Evolutionary conservation across 2,888 invertebrate genomes (phyloP).

Genomic region (Lissonota sp.): DNA sequence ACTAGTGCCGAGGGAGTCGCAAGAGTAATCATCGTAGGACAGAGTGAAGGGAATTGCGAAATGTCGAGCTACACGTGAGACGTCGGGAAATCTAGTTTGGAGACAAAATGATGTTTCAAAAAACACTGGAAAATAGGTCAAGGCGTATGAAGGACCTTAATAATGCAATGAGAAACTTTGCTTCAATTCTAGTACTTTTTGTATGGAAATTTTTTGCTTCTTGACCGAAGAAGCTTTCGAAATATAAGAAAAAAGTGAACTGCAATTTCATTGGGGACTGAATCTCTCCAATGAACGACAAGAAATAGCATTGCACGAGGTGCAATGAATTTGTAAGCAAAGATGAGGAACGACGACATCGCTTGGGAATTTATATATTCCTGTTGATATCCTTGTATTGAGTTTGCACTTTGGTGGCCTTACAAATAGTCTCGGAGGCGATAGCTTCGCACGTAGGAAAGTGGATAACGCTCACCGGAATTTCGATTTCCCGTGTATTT

Average conservation of each 20-base stretch:
- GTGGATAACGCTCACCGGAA: constrained; percentile 25
- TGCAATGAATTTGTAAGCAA: constrained; percentile 18
- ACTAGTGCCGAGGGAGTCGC: constrained; percentile 59
- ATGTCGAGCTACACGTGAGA: constrained; percentile 63
- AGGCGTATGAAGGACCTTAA: not conserved
- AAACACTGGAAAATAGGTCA: constrained; percentile 8
- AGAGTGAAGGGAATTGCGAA: constrained; percentile 47
- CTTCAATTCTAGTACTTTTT: not conserved
- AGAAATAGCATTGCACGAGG: constrained; percentile 6
- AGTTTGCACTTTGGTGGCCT: constrained; percentile 8
- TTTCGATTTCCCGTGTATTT: constrained; percentile 43
- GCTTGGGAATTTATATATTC: constrained; percentile 19
- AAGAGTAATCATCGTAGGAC: constrained; percentile 62
- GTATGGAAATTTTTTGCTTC: no score
- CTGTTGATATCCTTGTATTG: constrained; percentile 29
- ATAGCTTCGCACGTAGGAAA: constrained; percentile 8
- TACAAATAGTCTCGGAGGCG: constrained; percentile 5
- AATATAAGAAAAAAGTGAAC: no score
- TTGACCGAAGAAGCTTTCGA: no score
- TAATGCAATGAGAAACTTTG: no score
- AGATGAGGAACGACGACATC: not conserved
- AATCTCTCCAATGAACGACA: not conserved
- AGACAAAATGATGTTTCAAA: constrained; percentile 19
- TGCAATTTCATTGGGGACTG: no score
- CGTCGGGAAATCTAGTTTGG: constrained; percentile 52